phyloP scores from a whole-genome alignment of 2,888 invertebrate genomes.

The Nomada ferruginata region DNA sequence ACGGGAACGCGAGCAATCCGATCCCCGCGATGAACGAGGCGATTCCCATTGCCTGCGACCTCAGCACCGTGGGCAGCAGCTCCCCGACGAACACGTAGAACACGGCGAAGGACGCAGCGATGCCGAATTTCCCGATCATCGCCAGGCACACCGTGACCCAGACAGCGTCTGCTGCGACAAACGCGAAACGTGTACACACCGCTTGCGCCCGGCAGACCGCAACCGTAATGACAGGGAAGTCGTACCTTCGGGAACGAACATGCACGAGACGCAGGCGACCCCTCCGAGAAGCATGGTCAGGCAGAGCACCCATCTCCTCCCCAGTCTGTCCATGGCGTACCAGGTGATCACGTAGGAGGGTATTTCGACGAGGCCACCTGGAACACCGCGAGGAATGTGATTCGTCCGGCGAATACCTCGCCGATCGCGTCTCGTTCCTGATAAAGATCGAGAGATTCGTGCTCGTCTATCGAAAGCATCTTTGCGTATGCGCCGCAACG shows the following conservation, averaged over 20 bases:
- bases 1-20: conserved; percentile 87
- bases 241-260: conserved; percentile 88
- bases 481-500: background rate
- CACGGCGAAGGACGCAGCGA: conserved; percentile 89
- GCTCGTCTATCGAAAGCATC: background rate
- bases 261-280: conserved; percentile 87
- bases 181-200: background rate
- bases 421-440: background rate
- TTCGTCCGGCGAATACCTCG: background rate
- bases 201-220: background rate
- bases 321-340: conserved; percentile 88
- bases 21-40: conserved; percentile 88
- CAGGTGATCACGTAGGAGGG: conserved; percentile 89
- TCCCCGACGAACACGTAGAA: conserved; percentile 90
- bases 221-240: background rate
- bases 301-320: conserved; percentile 88
- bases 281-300: conserved; percentile 88
- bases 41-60: conserved; percentile 89
- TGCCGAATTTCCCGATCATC: conserved; percentile 88
- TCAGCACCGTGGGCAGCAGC: conserved; percentile 87
- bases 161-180: conserved; percentile 85
- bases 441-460: background rate
- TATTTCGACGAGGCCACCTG: conserved; percentile 87
- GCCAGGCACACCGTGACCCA: conserved; percentile 88
- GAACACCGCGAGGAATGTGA: conserved; percentile 51